These are phyloP conservation scores for Tamandua tetradactyla DNA, from an alignment of 2,797 vertebrate species.

Conservation along the genomic window DNA sequence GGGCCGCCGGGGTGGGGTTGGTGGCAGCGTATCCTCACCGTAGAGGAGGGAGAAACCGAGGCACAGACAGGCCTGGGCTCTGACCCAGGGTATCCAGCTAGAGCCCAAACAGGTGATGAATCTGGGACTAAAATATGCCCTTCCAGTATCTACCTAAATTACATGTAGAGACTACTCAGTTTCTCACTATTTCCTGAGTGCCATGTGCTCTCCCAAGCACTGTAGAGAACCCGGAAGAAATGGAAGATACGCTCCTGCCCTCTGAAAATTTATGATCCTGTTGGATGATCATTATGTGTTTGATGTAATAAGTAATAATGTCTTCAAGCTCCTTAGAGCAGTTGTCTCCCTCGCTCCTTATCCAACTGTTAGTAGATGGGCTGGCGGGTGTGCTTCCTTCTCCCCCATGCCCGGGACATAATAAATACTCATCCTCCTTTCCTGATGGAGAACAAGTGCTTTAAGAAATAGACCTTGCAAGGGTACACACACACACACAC, in stretches of 20 bases:
- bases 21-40: neutral
- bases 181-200: neutral
- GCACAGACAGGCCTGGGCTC: neutral
- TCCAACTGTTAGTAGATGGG: conserved; percentile 22
- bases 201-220: neutral
- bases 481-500: neutral
- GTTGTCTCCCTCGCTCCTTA: conserved; percentile 19
- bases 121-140: neutral
- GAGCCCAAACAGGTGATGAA: neutral
- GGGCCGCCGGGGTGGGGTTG: neutral
- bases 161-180: neutral
- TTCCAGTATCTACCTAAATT: neutral
- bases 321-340: conserved; percentile 2
- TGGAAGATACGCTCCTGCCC: neutral
- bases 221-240: conserved; percentile 21
- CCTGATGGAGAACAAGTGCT: conserved; percentile 13
- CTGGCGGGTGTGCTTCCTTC: conserved; percentile 9
- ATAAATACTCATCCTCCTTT: neutral
- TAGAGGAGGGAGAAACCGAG: neutral
- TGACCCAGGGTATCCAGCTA: conserved; percentile 2
- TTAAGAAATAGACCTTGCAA: neutral
- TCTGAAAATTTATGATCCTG: neutral
- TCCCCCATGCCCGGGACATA: neutral
- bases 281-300: neutral
- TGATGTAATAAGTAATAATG: neutral